Evolutionary conservation across 2,888 invertebrate genomes (phyloP).

Genomic region (Metacarcinus magister): DNA sequence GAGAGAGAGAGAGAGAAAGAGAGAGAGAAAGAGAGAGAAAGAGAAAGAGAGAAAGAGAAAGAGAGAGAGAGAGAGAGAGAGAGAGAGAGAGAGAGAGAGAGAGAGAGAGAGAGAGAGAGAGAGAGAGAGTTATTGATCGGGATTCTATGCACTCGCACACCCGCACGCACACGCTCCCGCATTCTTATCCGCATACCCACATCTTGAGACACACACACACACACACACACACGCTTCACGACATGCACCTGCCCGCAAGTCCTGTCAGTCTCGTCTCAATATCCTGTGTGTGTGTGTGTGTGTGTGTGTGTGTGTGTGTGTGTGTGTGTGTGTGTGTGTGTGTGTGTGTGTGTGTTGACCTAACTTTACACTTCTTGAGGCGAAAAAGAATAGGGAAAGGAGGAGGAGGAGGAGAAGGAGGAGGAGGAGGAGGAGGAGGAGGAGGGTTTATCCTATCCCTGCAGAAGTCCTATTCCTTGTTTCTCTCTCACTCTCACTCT

Average conservation of each 20-base stretch:
- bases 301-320: conserved; percentile 59
- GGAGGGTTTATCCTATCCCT: no score
- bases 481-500: no score
- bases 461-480: no score
- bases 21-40: not conserved
- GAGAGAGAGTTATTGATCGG: not conserved
- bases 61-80: conserved; percentile 28
- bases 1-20: not conserved
- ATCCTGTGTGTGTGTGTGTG: conserved; percentile 37
- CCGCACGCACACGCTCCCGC: conserved; percentile 43
- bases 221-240: conserved; percentile 31
- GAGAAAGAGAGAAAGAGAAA: not conserved
- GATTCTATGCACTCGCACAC: conserved; percentile 54
- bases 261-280: not conserved
- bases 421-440: not conserved
- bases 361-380: not conserved
- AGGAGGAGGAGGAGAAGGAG: not conserved
- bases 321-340: conserved; percentile 58
- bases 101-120: conserved; percentile 5
- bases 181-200: conserved; percentile 41
- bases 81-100: conserved; percentile 15
- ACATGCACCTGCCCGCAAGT: not conserved
- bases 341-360: not conserved
- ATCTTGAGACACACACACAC: conserved; percentile 17
- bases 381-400: not conserved